These are phyloP conservation scores for Rhinoderma darwinii DNA, from an alignment of 2,113 vertebrate genomes.

Conservation along the genomic window DNA sequence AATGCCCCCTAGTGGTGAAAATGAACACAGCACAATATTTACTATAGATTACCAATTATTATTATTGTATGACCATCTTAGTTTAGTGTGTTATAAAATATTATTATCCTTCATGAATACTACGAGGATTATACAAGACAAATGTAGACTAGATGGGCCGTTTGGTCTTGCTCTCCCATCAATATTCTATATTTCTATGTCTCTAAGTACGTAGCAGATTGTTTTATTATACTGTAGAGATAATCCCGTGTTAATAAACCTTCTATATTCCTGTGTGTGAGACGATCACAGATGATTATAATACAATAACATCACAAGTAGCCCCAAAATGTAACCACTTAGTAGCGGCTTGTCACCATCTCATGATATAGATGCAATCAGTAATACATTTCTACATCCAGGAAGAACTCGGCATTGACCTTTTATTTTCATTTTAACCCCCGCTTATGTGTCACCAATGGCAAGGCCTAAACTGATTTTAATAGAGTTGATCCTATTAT, in stretches of 20 bases:
- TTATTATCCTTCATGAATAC: not conserved
- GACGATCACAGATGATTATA: not conserved
- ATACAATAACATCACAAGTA: not conserved
- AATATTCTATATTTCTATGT: not conserved
- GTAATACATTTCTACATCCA: constrained; percentile 22
- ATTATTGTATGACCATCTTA: not conserved
- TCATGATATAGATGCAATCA: not conserved
- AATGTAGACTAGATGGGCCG: not conserved
- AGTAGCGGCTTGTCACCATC: not conserved
- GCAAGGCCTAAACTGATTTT: constrained; percentile 87
- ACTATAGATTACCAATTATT: not conserved
- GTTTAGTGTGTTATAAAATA: not conserved
- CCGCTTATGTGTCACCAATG: constrained; percentile 87
- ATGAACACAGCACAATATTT: not conserved
- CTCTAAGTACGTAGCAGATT: not conserved
- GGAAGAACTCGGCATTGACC: constrained; percentile 7
- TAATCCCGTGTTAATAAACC: constrained; percentile 24
- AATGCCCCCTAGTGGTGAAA: not conserved
- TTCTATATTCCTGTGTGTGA: constrained; percentile 6
- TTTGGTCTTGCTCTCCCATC: not conserved
- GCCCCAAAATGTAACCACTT: constrained; percentile 35
- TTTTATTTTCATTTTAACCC: constrained; percentile 74
- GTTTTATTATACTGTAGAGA: not conserved
- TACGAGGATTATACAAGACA: not conserved
- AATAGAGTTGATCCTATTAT: constrained; percentile 88